Conservation (phyloP, 2,113 vertebrate species). For the Saccopteryx bilineata region DNA sequence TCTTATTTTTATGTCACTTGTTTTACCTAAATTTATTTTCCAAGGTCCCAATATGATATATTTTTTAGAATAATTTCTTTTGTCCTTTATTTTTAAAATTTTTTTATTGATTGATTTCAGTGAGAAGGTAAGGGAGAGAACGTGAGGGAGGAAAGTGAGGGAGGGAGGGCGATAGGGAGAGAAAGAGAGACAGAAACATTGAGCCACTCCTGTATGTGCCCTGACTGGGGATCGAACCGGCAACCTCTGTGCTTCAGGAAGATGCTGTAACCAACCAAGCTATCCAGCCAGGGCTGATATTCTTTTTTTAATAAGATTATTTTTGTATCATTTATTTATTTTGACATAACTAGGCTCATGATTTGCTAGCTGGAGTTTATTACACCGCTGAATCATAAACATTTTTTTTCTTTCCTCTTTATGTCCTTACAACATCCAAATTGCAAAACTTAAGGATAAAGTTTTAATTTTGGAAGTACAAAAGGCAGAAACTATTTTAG, state of each 20-base stretch:
- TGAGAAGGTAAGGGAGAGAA: too few relatives aligned
- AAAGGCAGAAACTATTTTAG: constrained; percentile 60
- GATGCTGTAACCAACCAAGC: too few relatives aligned
- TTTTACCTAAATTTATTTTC: constrained; percentile 81
- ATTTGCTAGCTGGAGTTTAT: constrained; percentile 75
- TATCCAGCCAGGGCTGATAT: neutral
- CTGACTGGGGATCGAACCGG: too few relatives aligned
- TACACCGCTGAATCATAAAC: constrained; percentile 48
- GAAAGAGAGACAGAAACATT: too few relatives aligned
- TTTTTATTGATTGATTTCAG: too few relatives aligned
- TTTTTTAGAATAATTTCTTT: too few relatives aligned
- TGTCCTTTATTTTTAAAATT: too few relatives aligned
- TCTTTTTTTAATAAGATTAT: constrained; percentile 77
- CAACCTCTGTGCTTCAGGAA: too few relatives aligned
- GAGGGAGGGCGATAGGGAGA: too few relatives aligned
- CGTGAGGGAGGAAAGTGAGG: too few relatives aligned
- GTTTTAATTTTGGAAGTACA: constrained; percentile 57
- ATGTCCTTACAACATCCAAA: constrained; percentile 66
- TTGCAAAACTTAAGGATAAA: constrained; percentile 52
- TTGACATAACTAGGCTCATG: constrained; percentile 78
- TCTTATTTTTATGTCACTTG: constrained; percentile 80
- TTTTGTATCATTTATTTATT: constrained; percentile 88
- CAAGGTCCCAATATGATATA: constrained; percentile 70
- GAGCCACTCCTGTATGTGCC: too few relatives aligned
- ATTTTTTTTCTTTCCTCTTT: constrained; percentile 55